Conservation (phyloP, 2,113 vertebrate genomes). For the Gymnarchus niloticus region DNA sequence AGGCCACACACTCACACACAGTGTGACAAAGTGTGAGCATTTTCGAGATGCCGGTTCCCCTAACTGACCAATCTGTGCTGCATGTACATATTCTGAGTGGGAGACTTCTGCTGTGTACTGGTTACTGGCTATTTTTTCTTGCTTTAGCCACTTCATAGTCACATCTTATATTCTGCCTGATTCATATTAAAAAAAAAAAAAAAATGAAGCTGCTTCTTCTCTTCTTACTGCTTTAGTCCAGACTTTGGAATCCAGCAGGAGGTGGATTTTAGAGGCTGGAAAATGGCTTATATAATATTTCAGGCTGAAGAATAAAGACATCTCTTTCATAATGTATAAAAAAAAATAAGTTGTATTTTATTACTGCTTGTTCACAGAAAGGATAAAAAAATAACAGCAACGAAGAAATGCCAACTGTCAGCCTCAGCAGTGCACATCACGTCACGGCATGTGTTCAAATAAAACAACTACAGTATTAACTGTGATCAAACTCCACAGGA, state of each 20-base stretch:
- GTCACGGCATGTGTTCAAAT: not conserved
- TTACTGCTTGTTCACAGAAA: not conserved
- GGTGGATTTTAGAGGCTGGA: not conserved
- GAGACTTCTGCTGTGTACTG: not conserved
- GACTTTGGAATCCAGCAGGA: not conserved
- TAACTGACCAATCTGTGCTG: not conserved
- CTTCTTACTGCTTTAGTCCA: not conserved
- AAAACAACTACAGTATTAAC: not conserved
- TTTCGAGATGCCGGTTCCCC: not conserved
- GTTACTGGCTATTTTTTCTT: too few relatives aligned
- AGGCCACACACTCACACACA: not conserved
- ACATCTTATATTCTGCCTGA: not conserved
- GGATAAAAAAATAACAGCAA: not conserved
- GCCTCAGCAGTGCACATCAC: not conserved
- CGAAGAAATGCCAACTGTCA: not conserved
- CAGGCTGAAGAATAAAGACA: not conserved
- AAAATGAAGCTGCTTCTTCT: not conserved
- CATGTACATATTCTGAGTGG: not conserved
- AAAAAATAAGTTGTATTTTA: not conserved
- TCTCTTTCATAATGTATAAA: not conserved
- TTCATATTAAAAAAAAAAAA: not conserved
- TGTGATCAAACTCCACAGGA: not conserved
- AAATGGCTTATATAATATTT: not conserved
- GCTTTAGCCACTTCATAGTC: not conserved
- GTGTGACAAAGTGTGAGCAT: not conserved